Conservation (phyloP, 2,797 vertebrate genomes). For the Gouania willdenowi region DNA sequence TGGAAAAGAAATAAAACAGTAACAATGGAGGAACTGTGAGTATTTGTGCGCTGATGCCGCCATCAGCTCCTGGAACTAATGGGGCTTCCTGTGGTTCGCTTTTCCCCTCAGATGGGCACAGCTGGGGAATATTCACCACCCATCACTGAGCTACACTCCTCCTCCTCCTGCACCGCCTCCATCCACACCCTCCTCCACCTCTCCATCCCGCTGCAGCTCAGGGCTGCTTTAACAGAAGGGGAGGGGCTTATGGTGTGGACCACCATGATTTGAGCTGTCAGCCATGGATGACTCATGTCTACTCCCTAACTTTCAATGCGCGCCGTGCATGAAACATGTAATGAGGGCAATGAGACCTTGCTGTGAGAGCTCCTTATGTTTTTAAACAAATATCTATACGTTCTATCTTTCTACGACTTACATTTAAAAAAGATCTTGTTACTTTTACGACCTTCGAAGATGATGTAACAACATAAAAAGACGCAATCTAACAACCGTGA, state of each 20-base stretch:
- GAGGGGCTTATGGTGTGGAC: conserved; percentile 36
- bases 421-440: no score
- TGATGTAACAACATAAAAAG: no score
- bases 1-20: no score
- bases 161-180: conserved; percentile 6
- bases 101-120: conserved; percentile 83
- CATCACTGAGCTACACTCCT: conserved; percentile 30
- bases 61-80: conserved; percentile 71
- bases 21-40: no score
- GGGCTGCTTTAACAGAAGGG: conserved; percentile 18
- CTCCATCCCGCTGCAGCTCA: conserved; percentile 14
- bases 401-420: no score
- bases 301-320: conserved; percentile 12
- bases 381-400: no score
- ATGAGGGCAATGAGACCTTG: conserved; percentile 39
- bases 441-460: no score
- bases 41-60: conserved; percentile 53
- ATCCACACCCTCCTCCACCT: conserved; percentile 16
- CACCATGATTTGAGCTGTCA: conserved; percentile 34
- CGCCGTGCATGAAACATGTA: conserved; percentile 38
- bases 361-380: no score
- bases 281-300: conserved; percentile 14
- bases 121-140: conserved; percentile 78
- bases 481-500: no score
- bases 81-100: conserved; percentile 72